phyloP scores from a whole-genome alignment of 2,888 invertebrate species.

The Drosophila neoperkinsi region DNA sequence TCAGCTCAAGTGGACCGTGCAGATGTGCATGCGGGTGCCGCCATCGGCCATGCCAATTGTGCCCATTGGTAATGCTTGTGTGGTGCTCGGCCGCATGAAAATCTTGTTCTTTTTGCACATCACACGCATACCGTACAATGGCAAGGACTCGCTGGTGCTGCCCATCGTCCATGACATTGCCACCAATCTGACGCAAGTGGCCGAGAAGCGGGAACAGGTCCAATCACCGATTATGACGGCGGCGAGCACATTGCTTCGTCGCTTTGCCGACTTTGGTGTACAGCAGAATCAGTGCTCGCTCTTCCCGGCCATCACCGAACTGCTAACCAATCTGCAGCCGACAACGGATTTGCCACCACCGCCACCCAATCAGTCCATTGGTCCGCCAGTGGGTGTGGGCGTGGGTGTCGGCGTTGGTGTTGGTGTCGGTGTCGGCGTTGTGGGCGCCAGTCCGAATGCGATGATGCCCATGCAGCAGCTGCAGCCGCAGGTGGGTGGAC shows the following conservation, averaged over 20 bases:
- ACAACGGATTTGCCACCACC: slow-evolving; percentile 92
- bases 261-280: slow-evolving; percentile 90
- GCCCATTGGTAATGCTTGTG: slow-evolving; percentile 95
- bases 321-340: slow-evolving; percentile 92
- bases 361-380: slow-evolving; percentile 86
- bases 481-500: slow-evolving; percentile 81
- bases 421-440: slow-evolving; percentile 75
- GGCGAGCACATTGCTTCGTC: slow-evolving; percentile 88
- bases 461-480: slow-evolving; percentile 87
- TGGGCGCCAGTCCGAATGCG: slow-evolving; percentile 86
- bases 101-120: slow-evolving; percentile 95
- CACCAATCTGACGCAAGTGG: slow-evolving; percentile 93
- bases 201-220: slow-evolving; percentile 91
- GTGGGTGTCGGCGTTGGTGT: slow-evolving; percentile 56
- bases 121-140: slow-evolving; percentile 88
- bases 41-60: slow-evolving; percentile 94
- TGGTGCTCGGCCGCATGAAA: slow-evolving; percentile 93
- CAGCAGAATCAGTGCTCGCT: slow-evolving; percentile 95
- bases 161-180: slow-evolving; percentile 96
- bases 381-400: slow-evolving; percentile 81
- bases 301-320: slow-evolving; percentile 95
- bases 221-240: slow-evolving; percentile 88
- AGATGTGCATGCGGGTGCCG: slow-evolving; percentile 96
- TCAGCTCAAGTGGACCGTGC: slow-evolving; percentile 93
- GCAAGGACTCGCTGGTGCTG: slow-evolving; percentile 90